Percentiles rank a stretch among this genome's conserved stretches.
phyloP scores from a whole-genome alignment of 2,113 vertebrate species.

The Oreochromis niloticus region DNA sequence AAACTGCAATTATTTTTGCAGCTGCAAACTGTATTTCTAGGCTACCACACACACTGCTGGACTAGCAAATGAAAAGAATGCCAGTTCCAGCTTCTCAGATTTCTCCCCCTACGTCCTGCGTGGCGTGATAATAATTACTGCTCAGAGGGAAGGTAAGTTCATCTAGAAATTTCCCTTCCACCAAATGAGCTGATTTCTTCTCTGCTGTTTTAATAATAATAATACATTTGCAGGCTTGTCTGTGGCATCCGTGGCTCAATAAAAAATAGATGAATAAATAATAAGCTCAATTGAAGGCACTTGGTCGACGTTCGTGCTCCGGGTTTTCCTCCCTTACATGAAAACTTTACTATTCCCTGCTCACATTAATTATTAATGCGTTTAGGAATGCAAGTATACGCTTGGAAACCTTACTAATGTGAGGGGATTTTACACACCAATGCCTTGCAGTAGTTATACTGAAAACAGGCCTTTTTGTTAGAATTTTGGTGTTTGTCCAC shows the following conservation, averaged over 20 bases:
- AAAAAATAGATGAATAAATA: slow-evolving; percentile 68
- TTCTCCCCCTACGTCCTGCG: slow-evolving; percentile 10
- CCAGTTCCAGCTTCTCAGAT: slow-evolving; percentile 34
- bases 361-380: slow-evolving; percentile 57
- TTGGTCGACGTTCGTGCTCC: slow-evolving; percentile 35
- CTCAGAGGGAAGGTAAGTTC: slow-evolving; percentile 39
- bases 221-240: slow-evolving; percentile 44
- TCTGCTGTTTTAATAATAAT: slow-evolving; percentile 38
- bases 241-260: slow-evolving; percentile 44
- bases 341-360: slow-evolving; percentile 30
- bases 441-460: background rate
- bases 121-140: slow-evolving; percentile 62
- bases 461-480: background rate
- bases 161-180: slow-evolving; percentile 43
- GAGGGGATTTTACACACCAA: background rate
- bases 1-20: slow-evolving; percentile 73
- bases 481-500: background rate
- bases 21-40: slow-evolving; percentile 60
- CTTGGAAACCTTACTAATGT: slow-evolving; percentile 6
- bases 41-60: slow-evolving; percentile 33
- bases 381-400: slow-evolving; percentile 22
- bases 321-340: slow-evolving; percentile 20
- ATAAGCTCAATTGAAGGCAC: slow-evolving; percentile 57
- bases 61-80: slow-evolving; percentile 42
- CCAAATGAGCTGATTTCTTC: slow-evolving; percentile 49